Evolutionary conservation across 2,888 invertebrate species (phyloP).

Genomic region (Anarsia innoxiella): DNA sequence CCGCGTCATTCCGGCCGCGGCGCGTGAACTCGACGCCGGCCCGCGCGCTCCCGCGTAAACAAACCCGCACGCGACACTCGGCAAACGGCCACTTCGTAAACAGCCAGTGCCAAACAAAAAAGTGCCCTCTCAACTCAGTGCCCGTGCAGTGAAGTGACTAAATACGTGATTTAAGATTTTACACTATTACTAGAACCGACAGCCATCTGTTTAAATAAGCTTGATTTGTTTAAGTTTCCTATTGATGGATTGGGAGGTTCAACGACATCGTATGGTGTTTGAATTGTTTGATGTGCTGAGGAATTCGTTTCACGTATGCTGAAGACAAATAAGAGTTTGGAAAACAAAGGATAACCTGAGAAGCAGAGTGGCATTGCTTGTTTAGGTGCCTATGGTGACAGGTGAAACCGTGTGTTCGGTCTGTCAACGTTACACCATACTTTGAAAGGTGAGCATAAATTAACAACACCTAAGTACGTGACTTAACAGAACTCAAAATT

Average conservation of each 20-base stretch:
- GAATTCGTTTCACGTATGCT: constrained; percentile 63
- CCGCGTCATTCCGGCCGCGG: constrained; percentile 71
- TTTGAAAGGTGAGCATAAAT: constrained; percentile 45
- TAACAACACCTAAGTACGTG: constrained; percentile 15
- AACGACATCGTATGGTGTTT: constrained; percentile 49
- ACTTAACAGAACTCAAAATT: constrained; percentile 11
- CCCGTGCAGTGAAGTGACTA: constrained; percentile 49
- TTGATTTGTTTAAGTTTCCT: constrained; percentile 55
- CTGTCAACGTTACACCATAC: constrained; percentile 37
- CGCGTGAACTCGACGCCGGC: constrained; percentile 55
- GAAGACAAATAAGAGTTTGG: constrained; percentile 59
- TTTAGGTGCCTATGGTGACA: constrained; percentile 60
- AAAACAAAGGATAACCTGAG: constrained; percentile 61
- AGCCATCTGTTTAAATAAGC: constrained; percentile 57
- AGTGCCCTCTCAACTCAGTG: constrained; percentile 46
- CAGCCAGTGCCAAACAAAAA: constrained; percentile 42
- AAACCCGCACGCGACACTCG: constrained; percentile 32
- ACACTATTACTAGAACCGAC: constrained; percentile 23
- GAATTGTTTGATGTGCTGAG: constrained; percentile 59
- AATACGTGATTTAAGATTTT: constrained; percentile 10
- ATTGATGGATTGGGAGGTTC: constrained; percentile 62
- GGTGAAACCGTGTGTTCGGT: constrained; percentile 44
- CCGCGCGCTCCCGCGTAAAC: constrained; percentile 37
- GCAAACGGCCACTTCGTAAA: constrained; percentile 33
- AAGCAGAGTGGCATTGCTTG: constrained; percentile 51